phyloP scores from a whole-genome alignment of 2,888 invertebrate genomes.

The Leucophora obtusa region DNA sequence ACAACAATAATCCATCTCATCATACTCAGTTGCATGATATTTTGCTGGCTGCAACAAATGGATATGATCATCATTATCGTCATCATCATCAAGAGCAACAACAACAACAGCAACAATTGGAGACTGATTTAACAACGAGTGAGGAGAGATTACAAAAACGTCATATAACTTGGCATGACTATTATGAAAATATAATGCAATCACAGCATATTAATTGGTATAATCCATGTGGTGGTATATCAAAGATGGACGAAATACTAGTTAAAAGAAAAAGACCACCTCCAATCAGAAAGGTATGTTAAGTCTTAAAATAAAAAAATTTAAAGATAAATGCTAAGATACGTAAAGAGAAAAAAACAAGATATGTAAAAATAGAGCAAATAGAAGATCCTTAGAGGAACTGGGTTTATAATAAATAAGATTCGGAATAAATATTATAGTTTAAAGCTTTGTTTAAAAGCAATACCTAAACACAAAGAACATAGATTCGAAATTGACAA shows the following conservation, averaged over 20 bases:
- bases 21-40: constrained; percentile 38
- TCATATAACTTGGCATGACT: constrained; percentile 59
- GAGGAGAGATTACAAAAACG: constrained; percentile 63
- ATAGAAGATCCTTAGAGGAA: too few species aligned
- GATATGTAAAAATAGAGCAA: too few species aligned
- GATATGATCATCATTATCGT: constrained; percentile 17
- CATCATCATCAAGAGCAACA: constrained; percentile 14
- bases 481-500: too few species aligned
- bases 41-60: constrained; percentile 37
- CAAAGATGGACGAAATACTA: constrained; percentile 37
- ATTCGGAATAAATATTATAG: too few species aligned
- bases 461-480: too few species aligned
- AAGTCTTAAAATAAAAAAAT: constrained; percentile 20
- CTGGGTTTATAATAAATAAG: too few species aligned
- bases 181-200: constrained; percentile 62
- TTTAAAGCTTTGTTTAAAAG: too few species aligned
- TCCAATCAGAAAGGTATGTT: constrained; percentile 64
- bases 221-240: constrained; percentile 71
- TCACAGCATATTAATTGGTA: constrained; percentile 67
- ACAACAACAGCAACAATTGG: constrained; percentile 16
- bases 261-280: constrained; percentile 32
- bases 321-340: too few species aligned
- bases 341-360: too few species aligned
- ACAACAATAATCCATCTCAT: constrained; percentile 18
- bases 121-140: constrained; percentile 38